These are phyloP conservation scores for Nineta flava DNA, from an alignment of 2,888 invertebrate species.

Conservation along the genomic window DNA sequence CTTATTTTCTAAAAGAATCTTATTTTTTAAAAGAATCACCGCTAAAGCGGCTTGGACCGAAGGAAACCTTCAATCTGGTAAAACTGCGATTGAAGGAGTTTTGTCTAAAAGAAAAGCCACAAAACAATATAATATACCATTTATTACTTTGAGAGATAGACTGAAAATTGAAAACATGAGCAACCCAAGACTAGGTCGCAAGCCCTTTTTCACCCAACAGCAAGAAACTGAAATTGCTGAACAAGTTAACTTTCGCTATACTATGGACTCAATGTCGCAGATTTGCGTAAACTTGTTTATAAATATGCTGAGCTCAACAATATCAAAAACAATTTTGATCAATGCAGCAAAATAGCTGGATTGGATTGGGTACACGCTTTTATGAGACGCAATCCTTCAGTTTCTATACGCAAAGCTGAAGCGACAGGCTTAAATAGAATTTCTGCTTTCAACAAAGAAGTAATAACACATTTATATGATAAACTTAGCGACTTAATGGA, in stretches of 20 bases:
- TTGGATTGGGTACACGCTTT: conserved; percentile 6
- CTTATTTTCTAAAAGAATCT: too few species aligned
- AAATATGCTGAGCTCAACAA: conserved; percentile 13
- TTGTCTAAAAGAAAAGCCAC: conserved; percentile 11
- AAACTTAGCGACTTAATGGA: conserved; percentile 11
- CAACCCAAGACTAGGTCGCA: conserved; percentile 5
- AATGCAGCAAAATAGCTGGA: conserved; percentile 13
- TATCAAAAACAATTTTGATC: conserved; percentile 14
- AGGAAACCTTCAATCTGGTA: conserved; percentile 7
- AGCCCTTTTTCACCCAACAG: conserved; percentile 12
- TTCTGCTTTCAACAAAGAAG: conserved; percentile 15
- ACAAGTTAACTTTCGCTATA: conserved; percentile 9
- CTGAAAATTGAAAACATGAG: conserved; percentile 11
- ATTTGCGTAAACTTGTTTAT: conserved; percentile 9
- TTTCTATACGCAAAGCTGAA: conserved; percentile 10
- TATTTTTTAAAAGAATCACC: conserved; percentile 12
- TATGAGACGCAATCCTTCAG: conserved; percentile 12
- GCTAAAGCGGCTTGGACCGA: conserved; percentile 9
- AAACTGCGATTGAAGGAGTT: conserved; percentile 8
- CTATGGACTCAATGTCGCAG: conserved; percentile 4
- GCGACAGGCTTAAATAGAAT: conserved; percentile 12
- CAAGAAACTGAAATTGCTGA: conserved; percentile 13
- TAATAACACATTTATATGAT: conserved; percentile 12
- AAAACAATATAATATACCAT: conserved; percentile 12
- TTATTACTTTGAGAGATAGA: conserved; percentile 12